phyloP scores from a whole-genome alignment of 2,888 invertebrate species.

The Therioaphis trifolii region DNA sequence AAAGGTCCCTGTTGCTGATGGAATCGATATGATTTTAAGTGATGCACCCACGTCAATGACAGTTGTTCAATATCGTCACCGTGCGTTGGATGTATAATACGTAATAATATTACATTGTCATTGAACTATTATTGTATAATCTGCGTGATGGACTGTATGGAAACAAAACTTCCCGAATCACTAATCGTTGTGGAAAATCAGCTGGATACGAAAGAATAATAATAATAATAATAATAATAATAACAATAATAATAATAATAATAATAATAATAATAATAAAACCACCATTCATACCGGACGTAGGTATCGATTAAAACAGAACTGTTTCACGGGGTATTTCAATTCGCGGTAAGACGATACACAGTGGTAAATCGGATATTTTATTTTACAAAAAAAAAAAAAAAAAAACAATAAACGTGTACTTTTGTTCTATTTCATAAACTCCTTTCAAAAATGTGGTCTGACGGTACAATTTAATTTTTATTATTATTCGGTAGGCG shows the following conservation, averaged over 20 bases:
- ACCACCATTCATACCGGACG: conserved; percentile 54
- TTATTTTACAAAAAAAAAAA: no score
- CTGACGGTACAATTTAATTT: conserved; percentile 61
- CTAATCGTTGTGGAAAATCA: conserved; percentile 31
- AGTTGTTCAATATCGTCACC: conserved; percentile 29
- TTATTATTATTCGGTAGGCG: conserved; percentile 62
- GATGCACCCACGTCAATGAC: conserved; percentile 33
- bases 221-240: no score
- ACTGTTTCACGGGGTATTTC: conserved; percentile 51
- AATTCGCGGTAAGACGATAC: conserved; percentile 51
- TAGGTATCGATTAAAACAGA: conserved; percentile 61
- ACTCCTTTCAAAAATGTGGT: conserved; percentile 37
- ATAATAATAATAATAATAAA: not conserved
- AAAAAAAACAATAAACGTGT: conserved; percentile 55
- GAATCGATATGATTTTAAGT: conserved; percentile 46
- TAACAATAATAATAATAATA: no score
- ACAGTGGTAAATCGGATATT: conserved; percentile 57
- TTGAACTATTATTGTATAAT: conserved; percentile 14
- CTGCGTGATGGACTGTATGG: not conserved
- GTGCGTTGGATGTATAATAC: not conserved
- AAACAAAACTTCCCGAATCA: conserved; percentile 1
- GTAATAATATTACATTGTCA: conserved; percentile 20
- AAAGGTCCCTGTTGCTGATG: not conserved
- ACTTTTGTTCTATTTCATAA: conserved; percentile 58
- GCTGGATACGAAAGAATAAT: not conserved